These are phyloP conservation scores for Gallinago undulata DNA, from an alignment of 2,113 vertebrate species.

Conservation along the genomic window DNA sequence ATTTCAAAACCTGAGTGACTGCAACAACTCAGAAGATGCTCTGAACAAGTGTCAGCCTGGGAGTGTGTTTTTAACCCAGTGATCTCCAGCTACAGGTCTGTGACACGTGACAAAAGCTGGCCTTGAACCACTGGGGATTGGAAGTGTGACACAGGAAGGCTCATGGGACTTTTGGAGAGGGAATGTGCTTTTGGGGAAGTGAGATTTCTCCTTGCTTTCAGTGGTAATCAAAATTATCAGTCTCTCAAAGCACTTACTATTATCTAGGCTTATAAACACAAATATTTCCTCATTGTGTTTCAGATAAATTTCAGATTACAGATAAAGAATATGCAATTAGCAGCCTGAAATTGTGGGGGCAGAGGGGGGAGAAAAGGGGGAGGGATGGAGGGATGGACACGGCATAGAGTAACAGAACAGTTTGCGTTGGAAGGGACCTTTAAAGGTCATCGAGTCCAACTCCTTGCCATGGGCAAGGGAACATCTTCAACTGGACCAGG, in stretches of 20 bases:
- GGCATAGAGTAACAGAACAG: neutral
- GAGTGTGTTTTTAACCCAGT: neutral
- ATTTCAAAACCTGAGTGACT: neutral
- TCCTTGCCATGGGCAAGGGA: neutral
- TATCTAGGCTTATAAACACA: neutral
- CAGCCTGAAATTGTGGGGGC: neutral
- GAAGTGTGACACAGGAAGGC: neutral
- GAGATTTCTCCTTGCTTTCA: neutral
- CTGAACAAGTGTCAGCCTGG: neutral
- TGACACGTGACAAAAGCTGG: neutral
- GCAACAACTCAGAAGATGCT: neutral
- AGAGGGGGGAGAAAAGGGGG: accelerated
- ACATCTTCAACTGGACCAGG: neutral
- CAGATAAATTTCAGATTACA: too few species aligned
- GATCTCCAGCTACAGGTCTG: neutral
- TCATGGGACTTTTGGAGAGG: neutral
- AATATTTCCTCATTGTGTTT: neutral
- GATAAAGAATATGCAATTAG: neutral
- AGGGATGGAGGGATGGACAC: neutral
- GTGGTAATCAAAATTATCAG: neutral
- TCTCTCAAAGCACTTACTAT: neutral
- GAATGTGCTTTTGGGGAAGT: neutral
- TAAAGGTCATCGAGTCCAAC: neutral
- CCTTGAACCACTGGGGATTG: neutral
- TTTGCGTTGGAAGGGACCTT: neutral